phyloP scores from a whole-genome alignment of 2,113 vertebrate genomes.

The Vulpes lagopus region DNA sequence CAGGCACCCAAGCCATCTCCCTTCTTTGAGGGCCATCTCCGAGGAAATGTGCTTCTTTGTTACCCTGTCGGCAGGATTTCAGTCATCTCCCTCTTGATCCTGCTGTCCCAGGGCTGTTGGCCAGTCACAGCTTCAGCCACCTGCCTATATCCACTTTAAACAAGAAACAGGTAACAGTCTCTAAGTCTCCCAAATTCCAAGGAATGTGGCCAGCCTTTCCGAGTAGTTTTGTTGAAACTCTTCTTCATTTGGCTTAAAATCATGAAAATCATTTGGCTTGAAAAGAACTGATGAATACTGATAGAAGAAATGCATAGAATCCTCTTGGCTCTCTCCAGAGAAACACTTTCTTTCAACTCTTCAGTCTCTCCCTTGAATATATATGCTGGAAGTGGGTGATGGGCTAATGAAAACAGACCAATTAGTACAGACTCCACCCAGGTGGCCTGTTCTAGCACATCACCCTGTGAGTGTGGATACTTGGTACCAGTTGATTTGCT shows the following conservation, averaged over 20 bases:
- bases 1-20: neutral
- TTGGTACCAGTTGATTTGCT: neutral
- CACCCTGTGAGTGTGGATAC: neutral
- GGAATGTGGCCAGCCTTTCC: neutral
- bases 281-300: neutral
- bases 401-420: neutral
- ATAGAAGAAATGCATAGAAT: neutral
- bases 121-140: neutral
- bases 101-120: neutral
- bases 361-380: neutral
- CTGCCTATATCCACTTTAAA: neutral
- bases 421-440: neutral
- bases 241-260: conserved; percentile 7
- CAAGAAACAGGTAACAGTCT: neutral
- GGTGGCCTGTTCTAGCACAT: neutral
- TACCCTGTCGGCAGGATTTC: neutral
- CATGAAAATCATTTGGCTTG: neutral
- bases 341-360: neutral
- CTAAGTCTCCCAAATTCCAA: neutral
- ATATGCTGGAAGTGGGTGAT: neutral
- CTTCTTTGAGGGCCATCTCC: neutral
- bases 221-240: neutral
- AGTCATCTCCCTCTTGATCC: neutral
- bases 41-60: neutral
- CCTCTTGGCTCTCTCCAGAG: neutral